A percentile compares a stretch with the other conserved stretches of the same genome.
phyloP scores from a whole-genome alignment of 2,888 invertebrate species.

The Ecliptopera silaceata region DNA sequence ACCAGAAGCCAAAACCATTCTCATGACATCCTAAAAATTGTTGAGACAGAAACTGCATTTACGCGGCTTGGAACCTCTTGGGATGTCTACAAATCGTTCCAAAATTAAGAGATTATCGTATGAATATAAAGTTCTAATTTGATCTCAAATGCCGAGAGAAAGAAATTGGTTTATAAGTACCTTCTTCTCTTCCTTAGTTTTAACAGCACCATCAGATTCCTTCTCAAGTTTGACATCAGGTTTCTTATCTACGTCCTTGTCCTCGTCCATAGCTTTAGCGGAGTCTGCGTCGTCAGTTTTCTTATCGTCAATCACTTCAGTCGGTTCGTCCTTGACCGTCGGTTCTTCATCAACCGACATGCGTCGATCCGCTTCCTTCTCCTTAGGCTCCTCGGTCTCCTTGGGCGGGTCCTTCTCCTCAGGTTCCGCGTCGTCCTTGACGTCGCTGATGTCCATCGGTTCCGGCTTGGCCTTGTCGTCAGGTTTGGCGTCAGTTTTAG shows the following conservation, averaged over 20 bases:
- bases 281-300: constrained; percentile 24
- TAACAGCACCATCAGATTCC: constrained; percentile 73
- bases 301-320: constrained; percentile 58
- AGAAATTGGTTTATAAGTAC: constrained; percentile 32
- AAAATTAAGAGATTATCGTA: too few species aligned
- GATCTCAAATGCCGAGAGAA: too few species aligned
- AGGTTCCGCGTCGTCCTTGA: constrained; percentile 67
- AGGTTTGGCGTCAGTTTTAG: constrained; percentile 64
- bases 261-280: constrained; percentile 53
- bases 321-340: constrained; percentile 55
- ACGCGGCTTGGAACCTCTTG: too few species aligned
- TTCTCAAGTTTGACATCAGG: constrained; percentile 76
- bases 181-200: constrained; percentile 74
- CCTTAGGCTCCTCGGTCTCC: constrained; percentile 58
- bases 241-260: constrained; percentile 52
- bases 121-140: too few species aligned
- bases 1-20: too few species aligned
- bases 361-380: constrained; percentile 54
- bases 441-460: constrained; percentile 64
- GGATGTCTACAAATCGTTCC: too few species aligned
- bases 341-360: constrained; percentile 60
- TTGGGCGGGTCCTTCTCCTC: constrained; percentile 71
- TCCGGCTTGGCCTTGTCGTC: constrained; percentile 67
- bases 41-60: too few species aligned
- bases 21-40: too few species aligned